These are phyloP conservation scores for Coenonympha glycerion DNA, from an alignment of 2,888 invertebrate genomes.

Conservation along the genomic window DNA sequence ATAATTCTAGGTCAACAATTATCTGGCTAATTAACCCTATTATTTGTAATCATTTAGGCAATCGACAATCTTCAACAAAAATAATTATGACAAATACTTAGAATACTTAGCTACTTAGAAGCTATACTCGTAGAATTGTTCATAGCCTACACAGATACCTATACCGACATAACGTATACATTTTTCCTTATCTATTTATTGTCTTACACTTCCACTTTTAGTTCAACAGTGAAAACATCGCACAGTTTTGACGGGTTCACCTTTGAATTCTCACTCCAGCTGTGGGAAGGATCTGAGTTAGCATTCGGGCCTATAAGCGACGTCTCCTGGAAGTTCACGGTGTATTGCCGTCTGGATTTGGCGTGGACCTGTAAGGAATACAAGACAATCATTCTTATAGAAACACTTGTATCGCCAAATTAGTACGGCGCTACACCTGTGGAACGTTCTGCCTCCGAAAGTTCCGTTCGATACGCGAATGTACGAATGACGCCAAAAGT, in stretches of 20 bases:
- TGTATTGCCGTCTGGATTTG: conserved; percentile 33
- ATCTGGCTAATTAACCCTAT: too few relatives aligned
- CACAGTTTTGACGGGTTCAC: conserved; percentile 14
- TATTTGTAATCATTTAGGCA: too few relatives aligned
- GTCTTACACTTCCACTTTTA: conserved; percentile 3
- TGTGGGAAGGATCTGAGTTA: conserved; percentile 48
- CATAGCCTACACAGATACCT: too few relatives aligned
- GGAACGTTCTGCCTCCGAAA: too few relatives aligned
- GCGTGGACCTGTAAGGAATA: conserved; percentile 28
- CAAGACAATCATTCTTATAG: not conserved
- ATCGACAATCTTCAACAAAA: too few relatives aligned
- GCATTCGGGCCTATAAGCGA: conserved; percentile 42
- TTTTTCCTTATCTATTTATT: not conserved
- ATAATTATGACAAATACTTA: too few relatives aligned
- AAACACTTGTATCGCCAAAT: not conserved
- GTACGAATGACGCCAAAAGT: too few relatives aligned
- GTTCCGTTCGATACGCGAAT: too few relatives aligned
- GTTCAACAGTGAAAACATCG: conserved; percentile 43
- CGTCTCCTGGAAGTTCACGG: conserved; percentile 48
- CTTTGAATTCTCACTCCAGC: conserved; percentile 38
- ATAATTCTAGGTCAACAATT: too few relatives aligned
- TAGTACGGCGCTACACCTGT: too few relatives aligned
- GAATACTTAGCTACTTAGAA: too few relatives aligned
- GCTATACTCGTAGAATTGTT: too few relatives aligned
- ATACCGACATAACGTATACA: not conserved